Base-by-base conservation (phyloP, 2,113 vertebrate genomes). In the Heterocephalus glaber region DNA sequence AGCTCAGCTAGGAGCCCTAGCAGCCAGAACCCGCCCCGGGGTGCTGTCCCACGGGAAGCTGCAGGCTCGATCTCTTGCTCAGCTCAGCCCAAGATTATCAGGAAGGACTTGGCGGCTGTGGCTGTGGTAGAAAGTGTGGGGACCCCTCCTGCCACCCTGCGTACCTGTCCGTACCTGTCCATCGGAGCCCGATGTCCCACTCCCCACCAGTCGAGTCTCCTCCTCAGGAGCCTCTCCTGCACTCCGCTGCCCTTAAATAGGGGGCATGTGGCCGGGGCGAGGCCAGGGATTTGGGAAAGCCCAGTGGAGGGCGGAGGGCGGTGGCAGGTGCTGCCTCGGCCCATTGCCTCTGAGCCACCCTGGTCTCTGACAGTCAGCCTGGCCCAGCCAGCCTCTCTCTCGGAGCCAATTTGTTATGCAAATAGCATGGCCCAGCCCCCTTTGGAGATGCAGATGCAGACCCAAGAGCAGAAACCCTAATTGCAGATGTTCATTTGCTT, bases 91-190 rank as follows among this genome's bases (percentile, higher is more conserved):
- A 19, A 82, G 44, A 22, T 81, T 66, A 19, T 7, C 47, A 82
- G 33, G 22, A 12, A 58, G 28, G 13, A 26, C 56, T 79, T 5
- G 60, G 72, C n/a, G 83, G 19, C 52, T n/a, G 20, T 82, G 38
- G n/a, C n/a, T n/a, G n/a, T n/a, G n/a, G n/a, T n/a, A 16, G 44
- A 82, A 81, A 86, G 19, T 7, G 3, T 0, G 6, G 8, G 24
- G 1, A 4, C 4, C 47, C 17, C 30, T 11, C 38, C 61, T 47
- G 5, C 1, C 33, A 24, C 24, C 30, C 65, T n/a, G 0, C 58
- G 6, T 95, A 97, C 97, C 93, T 90, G 65, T 79, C 76, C 47
- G n/a, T 95, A 97, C 97, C 93, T 91, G 66, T 74, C 76, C 49
- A 38, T 74, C 24, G 19, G 61, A 65, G 79, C 6, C 26, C 1